Base-by-base conservation (phyloP, 2,113 vertebrate genomes). In the Orthonyx spaldingii region DNA sequence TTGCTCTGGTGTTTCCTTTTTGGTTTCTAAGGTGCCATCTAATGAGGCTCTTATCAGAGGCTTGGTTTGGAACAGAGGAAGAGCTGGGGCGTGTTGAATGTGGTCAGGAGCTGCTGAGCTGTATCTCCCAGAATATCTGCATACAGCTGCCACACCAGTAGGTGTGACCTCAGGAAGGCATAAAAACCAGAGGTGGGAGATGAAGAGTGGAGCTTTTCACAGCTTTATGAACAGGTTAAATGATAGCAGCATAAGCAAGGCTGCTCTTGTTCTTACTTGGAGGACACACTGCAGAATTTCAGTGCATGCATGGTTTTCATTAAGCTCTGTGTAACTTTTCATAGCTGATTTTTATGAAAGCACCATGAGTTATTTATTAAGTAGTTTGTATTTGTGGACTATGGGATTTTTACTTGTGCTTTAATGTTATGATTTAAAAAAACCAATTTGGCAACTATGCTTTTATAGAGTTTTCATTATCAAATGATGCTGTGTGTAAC, bases 341-440 rank as follows among this genome's bases (percentile, higher is more conserved):
- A 33, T 37, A 84, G 82, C 21, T 55, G 55, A 61, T 71, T 74
- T 96, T 88, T 77, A 53, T 83, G 71, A 88, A 77, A 80, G 90
- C 32, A 65, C 70, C 75, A 61, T 92, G 55, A 95, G 88, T 95
- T 90, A 69, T 8, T 90, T 96, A 91, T 93, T 86, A 94, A 83
- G 57, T 39, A 92, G 55, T 77, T 92, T 83, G 86, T 69, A 77
- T 87, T 65, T 65, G 85, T 74, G 71, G 79, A 72, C 70, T 80
- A 74, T 22, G 23, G 18, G 55, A 44, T 69, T 94, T 93, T 77
- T 80, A 72, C 42, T 83, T 72, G 17, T 65, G 82, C 57, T 88
- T 94, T 92, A 72, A 72, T 50, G 61, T 84, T 76, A 47, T 6
- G 6, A 69, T 68, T 12, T 0, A 35, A 64, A 61, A 60, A 75